phyloP scores from a whole-genome alignment of 2,797 vertebrate genomes.

The Lagocephalus sceleratus region DNA sequence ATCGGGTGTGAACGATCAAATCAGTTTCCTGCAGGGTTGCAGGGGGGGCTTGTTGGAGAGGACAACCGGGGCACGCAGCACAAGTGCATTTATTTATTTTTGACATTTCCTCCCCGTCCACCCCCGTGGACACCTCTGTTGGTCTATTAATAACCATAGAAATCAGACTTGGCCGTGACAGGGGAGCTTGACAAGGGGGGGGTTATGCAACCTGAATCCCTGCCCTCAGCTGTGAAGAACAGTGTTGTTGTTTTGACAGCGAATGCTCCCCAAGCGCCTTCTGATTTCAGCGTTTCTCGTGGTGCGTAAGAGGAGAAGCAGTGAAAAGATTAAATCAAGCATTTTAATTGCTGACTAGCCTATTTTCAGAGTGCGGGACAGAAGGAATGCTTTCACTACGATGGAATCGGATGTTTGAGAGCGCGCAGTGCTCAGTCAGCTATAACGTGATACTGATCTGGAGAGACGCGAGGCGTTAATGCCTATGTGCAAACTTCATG shows the following conservation, averaged over 20 bases:
- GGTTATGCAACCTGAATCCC: slow-evolving; percentile 56
- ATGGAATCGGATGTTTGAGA: slow-evolving; percentile 40
- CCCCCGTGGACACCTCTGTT: slow-evolving; percentile 24
- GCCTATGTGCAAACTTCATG: slow-evolving; percentile 16
- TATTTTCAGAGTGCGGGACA: slow-evolving; percentile 57
- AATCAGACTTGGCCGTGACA: slow-evolving; percentile 51
- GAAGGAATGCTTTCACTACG: slow-evolving; percentile 61
- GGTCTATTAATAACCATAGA: slow-evolving; percentile 65
- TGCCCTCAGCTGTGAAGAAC: slow-evolving; percentile 43
- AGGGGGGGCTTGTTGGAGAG: too few species aligned
- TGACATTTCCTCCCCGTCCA: slow-evolving; percentile 3
- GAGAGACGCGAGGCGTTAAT: slow-evolving; percentile 28
- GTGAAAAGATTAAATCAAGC: slow-evolving; percentile 42
- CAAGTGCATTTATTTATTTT: not conserved
- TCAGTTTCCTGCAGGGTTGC: too few species aligned
- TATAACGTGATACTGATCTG: slow-evolving; percentile 20
- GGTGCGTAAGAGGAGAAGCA: slow-evolving; percentile 20
- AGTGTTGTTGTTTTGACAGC: slow-evolving; percentile 34
- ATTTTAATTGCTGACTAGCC: slow-evolving; percentile 47
- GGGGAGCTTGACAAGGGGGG: slow-evolving; percentile 35
- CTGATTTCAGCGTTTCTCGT: slow-evolving; percentile 23
- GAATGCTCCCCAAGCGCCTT: not conserved
- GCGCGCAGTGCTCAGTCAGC: slow-evolving; percentile 39
- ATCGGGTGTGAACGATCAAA: too few species aligned
- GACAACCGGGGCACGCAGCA: too few species aligned